A percentile compares a stretch with the other conserved stretches of the same genome.
These are phyloP conservation scores for Furnarius figulus DNA, from an alignment of 2,113 vertebrate genomes.

Conservation along the genomic window DNA sequence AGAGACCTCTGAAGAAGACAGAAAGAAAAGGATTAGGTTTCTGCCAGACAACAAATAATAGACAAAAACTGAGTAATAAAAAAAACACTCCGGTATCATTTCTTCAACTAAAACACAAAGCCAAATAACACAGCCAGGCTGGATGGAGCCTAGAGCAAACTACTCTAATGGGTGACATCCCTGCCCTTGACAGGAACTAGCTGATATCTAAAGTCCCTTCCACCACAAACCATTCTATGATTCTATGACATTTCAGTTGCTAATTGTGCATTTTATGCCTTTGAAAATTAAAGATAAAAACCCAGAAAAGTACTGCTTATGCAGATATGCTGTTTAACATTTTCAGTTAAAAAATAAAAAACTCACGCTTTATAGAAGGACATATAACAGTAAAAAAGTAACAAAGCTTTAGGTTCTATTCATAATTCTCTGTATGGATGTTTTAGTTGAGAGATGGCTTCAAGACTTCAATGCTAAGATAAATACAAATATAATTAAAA, in stretches of 20 bases:
- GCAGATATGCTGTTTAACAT: not conserved
- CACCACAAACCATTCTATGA: not conserved
- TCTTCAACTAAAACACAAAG: not conserved
- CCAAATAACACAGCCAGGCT: not conserved
- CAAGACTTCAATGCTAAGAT: not conserved
- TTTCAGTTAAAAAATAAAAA: not conserved
- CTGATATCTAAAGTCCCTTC: not conserved
- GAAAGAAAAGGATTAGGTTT: not conserved
- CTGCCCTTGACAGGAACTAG: not conserved
- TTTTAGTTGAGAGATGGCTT: not conserved
- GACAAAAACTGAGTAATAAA: not conserved
- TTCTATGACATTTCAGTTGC: not conserved
- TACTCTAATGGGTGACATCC: not conserved
- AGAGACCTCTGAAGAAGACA: not conserved
- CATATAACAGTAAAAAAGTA: not conserved
- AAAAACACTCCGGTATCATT: accelerated
- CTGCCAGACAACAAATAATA: not conserved
- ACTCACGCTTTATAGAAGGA: not conserved
- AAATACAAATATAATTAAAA: not conserved
- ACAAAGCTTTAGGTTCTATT: not conserved
- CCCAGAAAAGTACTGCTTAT: not conserved
- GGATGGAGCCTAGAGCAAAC: not conserved
- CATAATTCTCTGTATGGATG: not conserved
- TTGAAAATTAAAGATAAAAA: not conserved
- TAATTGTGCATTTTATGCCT: not conserved